A percentile compares a stretch with the other conserved stretches of the same genome.
Conservation (phyloP, 2,888 invertebrate species). For the Ormyrus rosae region DNA sequence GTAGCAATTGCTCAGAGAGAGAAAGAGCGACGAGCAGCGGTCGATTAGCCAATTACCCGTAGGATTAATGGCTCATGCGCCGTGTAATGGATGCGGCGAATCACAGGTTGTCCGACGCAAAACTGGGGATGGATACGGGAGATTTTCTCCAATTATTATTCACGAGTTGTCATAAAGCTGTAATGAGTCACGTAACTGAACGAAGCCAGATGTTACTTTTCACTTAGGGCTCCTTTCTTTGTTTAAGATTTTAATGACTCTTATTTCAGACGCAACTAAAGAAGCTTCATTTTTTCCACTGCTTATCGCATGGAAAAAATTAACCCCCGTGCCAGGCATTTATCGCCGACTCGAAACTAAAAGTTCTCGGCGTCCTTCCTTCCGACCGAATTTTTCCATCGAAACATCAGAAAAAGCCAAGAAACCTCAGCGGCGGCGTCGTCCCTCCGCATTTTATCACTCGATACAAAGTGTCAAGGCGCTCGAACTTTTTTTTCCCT, state of each 20-base stretch:
- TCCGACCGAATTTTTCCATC: no score
- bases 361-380: no score
- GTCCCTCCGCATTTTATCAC: no score
- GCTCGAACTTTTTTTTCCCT: no score
- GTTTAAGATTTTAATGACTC: not conserved
- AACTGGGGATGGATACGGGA: constrained; percentile 1
- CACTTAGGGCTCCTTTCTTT: not conserved
- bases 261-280: constrained; percentile 2
- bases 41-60: constrained; percentile 48
- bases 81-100: constrained; percentile 38
- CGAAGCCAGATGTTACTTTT: not conserved
- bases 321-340: no score
- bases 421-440: no score
- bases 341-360: no score
- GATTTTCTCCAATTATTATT: constrained; percentile 32
- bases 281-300: no score
- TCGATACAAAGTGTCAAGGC: no score
- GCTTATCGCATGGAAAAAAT: no score
- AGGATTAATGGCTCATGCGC: constrained; percentile 39
- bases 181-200: constrained; percentile 34
- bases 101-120: constrained; percentile 23
- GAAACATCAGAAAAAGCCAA: no score
- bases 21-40: constrained; percentile 4
- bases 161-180: constrained; percentile 42
- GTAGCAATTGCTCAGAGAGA: constrained; percentile 8